phyloP scores from a whole-genome alignment of 2,113 vertebrate genomes.

The Erythrolamprus reginae region DNA sequence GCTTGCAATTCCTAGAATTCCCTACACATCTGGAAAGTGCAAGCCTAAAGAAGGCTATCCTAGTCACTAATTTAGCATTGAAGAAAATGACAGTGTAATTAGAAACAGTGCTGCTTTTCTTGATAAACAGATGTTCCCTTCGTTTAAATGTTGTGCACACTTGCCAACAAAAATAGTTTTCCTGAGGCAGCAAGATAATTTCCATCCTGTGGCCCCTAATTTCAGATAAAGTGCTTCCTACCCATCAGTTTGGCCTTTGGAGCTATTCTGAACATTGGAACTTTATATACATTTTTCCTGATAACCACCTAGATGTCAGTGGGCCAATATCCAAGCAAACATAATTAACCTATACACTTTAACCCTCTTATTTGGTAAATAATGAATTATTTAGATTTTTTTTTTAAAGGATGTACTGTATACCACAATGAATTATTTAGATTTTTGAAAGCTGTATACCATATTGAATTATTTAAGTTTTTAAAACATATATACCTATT shows the following conservation, averaged over 20 bases:
- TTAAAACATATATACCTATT: slow-evolving; percentile 42
- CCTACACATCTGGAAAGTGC: not conserved
- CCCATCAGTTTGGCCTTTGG: slow-evolving; percentile 43
- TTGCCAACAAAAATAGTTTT: slow-evolving; percentile 50
- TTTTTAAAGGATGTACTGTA: not conserved
- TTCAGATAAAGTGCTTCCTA: slow-evolving; percentile 48
- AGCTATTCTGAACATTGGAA: slow-evolving; percentile 41
- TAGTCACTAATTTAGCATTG: slow-evolving; percentile 65
- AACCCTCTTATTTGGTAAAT: slow-evolving; percentile 56
- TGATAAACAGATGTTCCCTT: slow-evolving; percentile 67
- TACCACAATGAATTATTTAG: slow-evolving; percentile 53
- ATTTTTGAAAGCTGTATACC: not conserved
- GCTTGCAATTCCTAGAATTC: not conserved
- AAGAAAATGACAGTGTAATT: slow-evolving; percentile 68
- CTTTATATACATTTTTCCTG: slow-evolving; percentile 46
- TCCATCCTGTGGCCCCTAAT: slow-evolving; percentile 55
- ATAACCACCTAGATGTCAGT: slow-evolving; percentile 62
- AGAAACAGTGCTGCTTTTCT: slow-evolving; percentile 60
- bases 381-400: slow-evolving; percentile 50
- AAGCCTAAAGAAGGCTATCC: not conserved
- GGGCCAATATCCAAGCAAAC: slow-evolving; percentile 59
- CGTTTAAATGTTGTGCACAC: slow-evolving; percentile 57
- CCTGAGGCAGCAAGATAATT: slow-evolving; percentile 58
- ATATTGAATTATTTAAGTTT: slow-evolving; percentile 26
- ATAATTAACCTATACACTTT: slow-evolving; percentile 52